Evolutionary conservation across 1,140 invertebrate species (phyloP).

Genomic region (Caenorhabditis inopinata): DNA sequence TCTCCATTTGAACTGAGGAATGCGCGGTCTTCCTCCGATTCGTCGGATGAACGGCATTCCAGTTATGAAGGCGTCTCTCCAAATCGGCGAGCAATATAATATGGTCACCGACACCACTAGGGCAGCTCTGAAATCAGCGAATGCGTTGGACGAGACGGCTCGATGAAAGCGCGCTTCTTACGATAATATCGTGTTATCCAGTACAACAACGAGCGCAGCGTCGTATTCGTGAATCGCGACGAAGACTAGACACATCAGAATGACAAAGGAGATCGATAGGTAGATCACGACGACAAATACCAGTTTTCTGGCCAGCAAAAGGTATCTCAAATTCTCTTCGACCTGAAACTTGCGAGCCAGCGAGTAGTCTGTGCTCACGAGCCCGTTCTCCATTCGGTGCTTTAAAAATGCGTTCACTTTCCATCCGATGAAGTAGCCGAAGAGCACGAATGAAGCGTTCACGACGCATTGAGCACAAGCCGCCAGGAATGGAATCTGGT

Average conservation of each 20-base stretch:
- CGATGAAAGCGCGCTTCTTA: not conserved
- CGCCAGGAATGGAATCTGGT: not conserved
- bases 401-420: not conserved
- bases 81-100: not conserved
- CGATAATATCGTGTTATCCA: slow-evolving; percentile 3
- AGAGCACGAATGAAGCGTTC: not conserved
- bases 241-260: not conserved
- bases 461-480: not conserved
- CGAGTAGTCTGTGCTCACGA: not conserved
- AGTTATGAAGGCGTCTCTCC: not conserved
- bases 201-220: not conserved
- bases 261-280: not conserved
- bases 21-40: not conserved
- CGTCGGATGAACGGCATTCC: not conserved
- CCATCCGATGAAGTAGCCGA: not conserved
- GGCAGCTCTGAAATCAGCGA: not conserved
- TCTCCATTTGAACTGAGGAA: not conserved
- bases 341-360: not conserved
- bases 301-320: not conserved
- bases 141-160: not conserved
- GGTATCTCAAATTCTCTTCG: not conserved
- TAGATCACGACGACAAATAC: not conserved
- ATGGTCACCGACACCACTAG: not conserved
- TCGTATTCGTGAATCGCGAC: not conserved
- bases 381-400: not conserved